Base-by-base conservation (phyloP, 2,888 invertebrate genomes). In the Oscheius sp. region DNA sequence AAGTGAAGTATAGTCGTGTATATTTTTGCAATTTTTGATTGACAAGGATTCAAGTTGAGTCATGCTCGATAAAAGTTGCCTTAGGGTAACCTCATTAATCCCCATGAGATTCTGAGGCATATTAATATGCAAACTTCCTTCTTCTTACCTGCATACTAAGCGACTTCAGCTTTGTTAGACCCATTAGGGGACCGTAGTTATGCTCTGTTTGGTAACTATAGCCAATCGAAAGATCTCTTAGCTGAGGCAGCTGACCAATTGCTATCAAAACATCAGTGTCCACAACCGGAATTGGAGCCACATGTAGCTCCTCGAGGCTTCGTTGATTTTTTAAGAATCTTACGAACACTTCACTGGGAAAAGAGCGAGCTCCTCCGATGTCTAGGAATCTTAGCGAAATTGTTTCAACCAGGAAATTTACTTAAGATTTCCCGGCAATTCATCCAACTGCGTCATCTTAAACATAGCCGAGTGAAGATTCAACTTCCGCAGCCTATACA, bases 391-490 rank as follows among this genome's bases (percentile, higher is more conserved):
- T 71, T 44, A 49, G 61, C 12, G 17, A 12, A 5, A 14, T 22
- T n/a, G 41, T 33, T 24, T 30, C 17, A 45, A 12, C n/a, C 47
- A 22, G 26, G 47, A 24, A 17, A 14, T 41, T 50, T 57, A 74
- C 74, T 63, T 63, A 1, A 75, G 50, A 20, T 45, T 50, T n/a
- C 22, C 30, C 2, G 73, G 73, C 8, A 75, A 65, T 17, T 68
- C 33, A 22, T 54, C 54, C 9, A 75, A 45, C 17, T 45, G 30
- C 14, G 57, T 47, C 20, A 73, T 54, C 28, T 56, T 38, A 56
- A 75, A 75, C 61, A 63, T 67, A 5, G 75, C 73, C 14, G 64
- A 65, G 26, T 70, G 69, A 17, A 75, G 61, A 30, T 75, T 71
- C 20, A 71, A 45, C 17, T 41, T 49, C 17, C 49, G 33, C 32